These are phyloP conservation scores for Dendrocopos noguchii DNA, from an alignment of 2,113 vertebrate species.

Conservation along the genomic window DNA sequence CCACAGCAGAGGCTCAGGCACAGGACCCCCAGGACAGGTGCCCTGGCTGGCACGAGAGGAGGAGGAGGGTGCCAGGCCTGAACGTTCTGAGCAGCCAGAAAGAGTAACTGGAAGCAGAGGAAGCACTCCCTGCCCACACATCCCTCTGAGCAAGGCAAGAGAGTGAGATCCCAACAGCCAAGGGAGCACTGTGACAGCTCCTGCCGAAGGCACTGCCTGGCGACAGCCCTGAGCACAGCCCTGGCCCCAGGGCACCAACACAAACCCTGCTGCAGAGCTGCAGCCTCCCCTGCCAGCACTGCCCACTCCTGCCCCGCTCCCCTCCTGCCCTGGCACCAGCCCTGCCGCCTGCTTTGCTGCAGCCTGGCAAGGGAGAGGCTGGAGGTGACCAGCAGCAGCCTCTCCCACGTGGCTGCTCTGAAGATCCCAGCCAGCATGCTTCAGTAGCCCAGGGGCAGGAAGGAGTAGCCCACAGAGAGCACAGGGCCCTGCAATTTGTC, in stretches of 20 bases:
- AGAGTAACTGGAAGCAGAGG: not conserved
- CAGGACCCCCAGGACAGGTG: not conserved
- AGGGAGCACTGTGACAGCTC: rapidly evolving
- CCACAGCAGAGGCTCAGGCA: too few relatives aligned
- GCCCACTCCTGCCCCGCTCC: not conserved
- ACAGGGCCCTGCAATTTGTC: not conserved
- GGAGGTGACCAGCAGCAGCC: too few relatives aligned
- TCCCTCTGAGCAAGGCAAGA: not conserved
- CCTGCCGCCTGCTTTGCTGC: not conserved
- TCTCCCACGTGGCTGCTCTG: not conserved
- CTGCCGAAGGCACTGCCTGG: too few relatives aligned
- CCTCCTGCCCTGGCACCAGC: not conserved
- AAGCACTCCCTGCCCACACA: not conserved
- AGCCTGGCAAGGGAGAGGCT: not conserved
- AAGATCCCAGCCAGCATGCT: not conserved
- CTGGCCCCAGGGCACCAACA: not conserved
- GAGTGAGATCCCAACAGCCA: not conserved
- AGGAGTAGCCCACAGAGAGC: not conserved
- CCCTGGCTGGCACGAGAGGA: not conserved
- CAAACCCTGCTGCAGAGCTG: not conserved
- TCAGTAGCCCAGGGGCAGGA: not conserved
- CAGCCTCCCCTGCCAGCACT: not conserved
- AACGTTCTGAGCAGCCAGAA: not conserved
- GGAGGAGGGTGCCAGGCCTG: rapidly evolving
- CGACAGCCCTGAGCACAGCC: not conserved